Conservation (phyloP, 2,888 invertebrate genomes). For the Meiosimyza platycephala region DNA sequence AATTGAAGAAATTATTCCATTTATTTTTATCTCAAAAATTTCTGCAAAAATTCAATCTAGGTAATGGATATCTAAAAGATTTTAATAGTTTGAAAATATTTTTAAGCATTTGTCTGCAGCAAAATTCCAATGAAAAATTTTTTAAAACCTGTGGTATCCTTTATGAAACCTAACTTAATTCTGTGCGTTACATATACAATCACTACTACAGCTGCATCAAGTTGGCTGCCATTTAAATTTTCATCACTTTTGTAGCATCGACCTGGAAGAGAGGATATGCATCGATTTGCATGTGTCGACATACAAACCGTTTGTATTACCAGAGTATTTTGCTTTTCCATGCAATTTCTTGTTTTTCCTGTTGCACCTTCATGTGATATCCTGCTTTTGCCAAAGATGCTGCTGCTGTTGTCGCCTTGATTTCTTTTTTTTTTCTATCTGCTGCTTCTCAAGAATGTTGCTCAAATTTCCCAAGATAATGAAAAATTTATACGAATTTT, state of each 20-base stretch:
- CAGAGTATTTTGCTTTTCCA: neutral
- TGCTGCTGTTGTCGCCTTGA: neutral
- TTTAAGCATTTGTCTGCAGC: no score
- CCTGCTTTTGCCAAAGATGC: neutral
- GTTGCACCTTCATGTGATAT: neutral
- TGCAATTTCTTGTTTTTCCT: no score
- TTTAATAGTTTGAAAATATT: no score
- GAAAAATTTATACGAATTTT: slow-evolving; percentile 39
- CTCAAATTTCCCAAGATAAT: slow-evolving; percentile 37
- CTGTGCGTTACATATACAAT: no score
- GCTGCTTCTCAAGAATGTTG: slow-evolving; percentile 16
- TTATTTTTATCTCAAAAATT: no score
- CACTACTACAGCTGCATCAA: no score
- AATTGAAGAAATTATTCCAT: no score
- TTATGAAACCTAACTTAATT: no score
- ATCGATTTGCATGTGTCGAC: slow-evolving; percentile 32
- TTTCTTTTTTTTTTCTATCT: slow-evolving; percentile 9
- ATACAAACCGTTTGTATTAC: neutral
- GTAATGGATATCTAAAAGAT: no score
- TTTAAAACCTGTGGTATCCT: no score
- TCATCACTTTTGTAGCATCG: slow-evolving; percentile 11
- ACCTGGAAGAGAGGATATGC: neutral
- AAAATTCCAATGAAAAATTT: no score
- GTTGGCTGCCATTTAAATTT: neutral
- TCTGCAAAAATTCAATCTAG: no score